These are phyloP conservation scores for Zosterops japonicus DNA, from an alignment of 2,113 vertebrate genomes.

Conservation along the genomic window DNA sequence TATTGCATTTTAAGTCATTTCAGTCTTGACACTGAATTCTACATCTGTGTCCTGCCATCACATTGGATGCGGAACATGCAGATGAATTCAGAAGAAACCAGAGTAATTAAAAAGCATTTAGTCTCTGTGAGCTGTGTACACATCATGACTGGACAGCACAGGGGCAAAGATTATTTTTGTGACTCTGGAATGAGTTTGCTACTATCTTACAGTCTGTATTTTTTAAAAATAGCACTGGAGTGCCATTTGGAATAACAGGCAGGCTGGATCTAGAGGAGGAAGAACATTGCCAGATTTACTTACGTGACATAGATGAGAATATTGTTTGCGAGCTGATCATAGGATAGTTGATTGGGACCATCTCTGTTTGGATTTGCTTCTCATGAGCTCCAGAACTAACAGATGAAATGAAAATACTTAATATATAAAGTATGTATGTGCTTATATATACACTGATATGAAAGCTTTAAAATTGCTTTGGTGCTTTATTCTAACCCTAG, in stretches of 20 bases:
- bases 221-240: background rate
- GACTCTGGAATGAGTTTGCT: background rate
- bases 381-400: background rate
- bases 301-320: background rate
- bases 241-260: background rate
- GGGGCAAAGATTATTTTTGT: background rate
- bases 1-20: background rate
- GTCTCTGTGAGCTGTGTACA: background rate
- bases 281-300: background rate
- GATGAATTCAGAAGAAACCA: background rate
- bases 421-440: background rate
- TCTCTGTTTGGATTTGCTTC: background rate
- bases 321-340: background rate
- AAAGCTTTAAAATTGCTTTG: background rate
- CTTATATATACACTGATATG: background rate
- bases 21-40: background rate
- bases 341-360: background rate
- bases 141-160: background rate
- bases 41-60: background rate
- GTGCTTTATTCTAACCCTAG: background rate
- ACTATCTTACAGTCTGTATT: background rate
- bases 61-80: background rate
- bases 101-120: background rate
- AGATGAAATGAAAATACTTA: background rate
- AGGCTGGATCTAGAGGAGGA: background rate